Conservation (phyloP, 1,140 invertebrate species). For the Achroia grisella region DNA sequence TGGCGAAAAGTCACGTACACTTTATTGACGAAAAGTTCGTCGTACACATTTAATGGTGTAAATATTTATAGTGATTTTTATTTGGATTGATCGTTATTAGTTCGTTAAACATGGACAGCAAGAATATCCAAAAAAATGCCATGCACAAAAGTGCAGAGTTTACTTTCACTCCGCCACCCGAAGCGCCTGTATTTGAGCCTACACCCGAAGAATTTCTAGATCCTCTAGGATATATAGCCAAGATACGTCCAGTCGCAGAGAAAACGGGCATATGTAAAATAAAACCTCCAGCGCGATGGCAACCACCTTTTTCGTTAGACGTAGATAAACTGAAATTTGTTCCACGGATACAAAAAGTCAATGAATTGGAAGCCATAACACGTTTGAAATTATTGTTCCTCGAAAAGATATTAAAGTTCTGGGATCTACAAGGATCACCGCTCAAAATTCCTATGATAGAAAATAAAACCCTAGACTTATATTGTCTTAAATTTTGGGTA, state of each 20-base stretch:
- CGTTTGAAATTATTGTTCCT: conserved; percentile 97
- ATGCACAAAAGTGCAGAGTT: conserved; percentile 73
- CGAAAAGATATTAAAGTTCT: conserved; percentile 97
- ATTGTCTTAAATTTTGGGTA: conserved; percentile 93
- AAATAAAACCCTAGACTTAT: conserved; percentile 94
- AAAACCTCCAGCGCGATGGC: conserved; percentile 85
- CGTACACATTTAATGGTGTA: conserved; percentile 10
- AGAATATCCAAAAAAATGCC: conserved; percentile 68
- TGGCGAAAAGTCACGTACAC: conserved; percentile 68
- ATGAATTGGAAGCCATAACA: conserved; percentile 97
- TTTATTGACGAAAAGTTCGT: conserved; percentile 28
- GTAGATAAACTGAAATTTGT: conserved; percentile 98
- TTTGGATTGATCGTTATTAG: conserved; percentile 4
- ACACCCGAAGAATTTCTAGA: conserved; percentile 80
- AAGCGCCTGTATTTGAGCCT: conserved; percentile 79
- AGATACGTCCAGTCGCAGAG: conserved; percentile 79
- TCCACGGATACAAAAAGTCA: conserved; percentile 96
- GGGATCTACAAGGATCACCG: conserved; percentile 95
- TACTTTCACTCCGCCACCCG: conserved; percentile 75
- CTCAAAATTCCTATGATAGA: conserved; percentile 96
- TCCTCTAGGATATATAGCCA: conserved; percentile 79
- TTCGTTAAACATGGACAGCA: conserved; percentile 53
- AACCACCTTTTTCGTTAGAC: conserved; percentile 98
- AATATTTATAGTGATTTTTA: conserved; percentile 14
- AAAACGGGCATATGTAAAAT: conserved; percentile 82